phyloP scores from a whole-genome alignment of 1,140 invertebrate species.

The Saccostrea glomerata region DNA sequence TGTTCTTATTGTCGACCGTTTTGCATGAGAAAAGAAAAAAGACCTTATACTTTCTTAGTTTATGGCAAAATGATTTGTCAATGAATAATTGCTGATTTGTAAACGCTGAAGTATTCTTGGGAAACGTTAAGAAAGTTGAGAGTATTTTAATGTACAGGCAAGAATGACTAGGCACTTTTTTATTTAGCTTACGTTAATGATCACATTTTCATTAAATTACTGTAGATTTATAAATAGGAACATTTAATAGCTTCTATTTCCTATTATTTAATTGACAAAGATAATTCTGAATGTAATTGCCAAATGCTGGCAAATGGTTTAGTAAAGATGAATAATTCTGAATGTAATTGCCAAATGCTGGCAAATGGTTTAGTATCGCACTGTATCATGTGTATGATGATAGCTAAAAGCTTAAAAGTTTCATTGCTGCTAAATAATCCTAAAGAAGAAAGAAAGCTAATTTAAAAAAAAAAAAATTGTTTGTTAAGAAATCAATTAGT shows the following conservation, averaged over 20 bases:
- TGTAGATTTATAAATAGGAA: background rate
- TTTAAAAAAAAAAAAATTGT: no score
- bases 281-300: background rate
- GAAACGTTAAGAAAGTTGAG: background rate
- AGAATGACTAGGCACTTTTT: background rate
- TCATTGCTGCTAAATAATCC: no score
- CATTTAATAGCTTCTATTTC: background rate
- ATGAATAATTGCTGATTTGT: slow-evolving; percentile 15
- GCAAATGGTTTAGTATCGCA: no score
- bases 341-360: background rate
- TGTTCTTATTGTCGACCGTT: background rate
- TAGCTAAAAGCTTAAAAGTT: no score
- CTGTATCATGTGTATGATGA: no score
- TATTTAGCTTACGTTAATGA: background rate
- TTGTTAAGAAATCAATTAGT: no score
- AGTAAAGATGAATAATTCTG: background rate
- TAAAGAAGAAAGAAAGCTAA: no score
- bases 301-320: no score
- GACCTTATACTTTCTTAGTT: slow-evolving; percentile 14
- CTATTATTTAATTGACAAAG: background rate
- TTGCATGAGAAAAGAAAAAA: slow-evolving; percentile 35
- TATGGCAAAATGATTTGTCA: slow-evolving; percentile 30
- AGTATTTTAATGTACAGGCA: background rate
- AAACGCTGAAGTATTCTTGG: background rate
- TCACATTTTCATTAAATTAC: background rate